Evolutionary conservation across 2,888 invertebrate genomes (phyloP), one percentile per base, ranked within the genome.

Genomic region (Euzophera pinguis): DNA sequence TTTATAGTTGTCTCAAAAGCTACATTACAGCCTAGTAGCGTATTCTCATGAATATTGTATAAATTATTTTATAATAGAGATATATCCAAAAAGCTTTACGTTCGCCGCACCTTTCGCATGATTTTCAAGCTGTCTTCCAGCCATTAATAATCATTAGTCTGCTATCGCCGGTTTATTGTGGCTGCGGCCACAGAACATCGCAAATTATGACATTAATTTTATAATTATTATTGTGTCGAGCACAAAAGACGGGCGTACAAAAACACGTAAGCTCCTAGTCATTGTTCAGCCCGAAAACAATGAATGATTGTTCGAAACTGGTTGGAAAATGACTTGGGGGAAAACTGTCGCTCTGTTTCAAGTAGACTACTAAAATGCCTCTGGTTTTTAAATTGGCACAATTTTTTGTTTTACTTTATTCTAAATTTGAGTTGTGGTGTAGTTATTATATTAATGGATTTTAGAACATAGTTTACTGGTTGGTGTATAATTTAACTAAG

Each of bases 131-230:
- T 72, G 71, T 76, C 72, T 75, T 68, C 53, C 47, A 53, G 68
- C 71, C 78, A 83, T 86, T 84, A 81, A 85, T 84, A 80, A 81
- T 78, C 73, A 81, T 85, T 83, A 82, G 68, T 64, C 64, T 75
- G 74, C 76, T 80, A 83, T 72, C 65, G 70, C 67, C 62, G 67
- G 75, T 73, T 73, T 68, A 73, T 75, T 75, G 71, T 73, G 65
- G 64, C 60, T 63, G 64, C 63, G 63, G 65, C 63, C 63, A 61
- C 67, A 63, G 71, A 73, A 69, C 69, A 71, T 66, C 66, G 71
- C 74, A 81, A 83, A 83, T 85, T 84, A 83, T 81, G 81, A 80
- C 81, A 80, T 82, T 81, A 77, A 82, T 81, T 81, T 79, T 79
- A 76, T 81, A 80, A 81, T 84, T 75, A 81, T 81, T 78, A 79